phyloP scores from a whole-genome alignment of 1,140 invertebrate genomes.

The Trachymyrmex septentrionalis region DNA sequence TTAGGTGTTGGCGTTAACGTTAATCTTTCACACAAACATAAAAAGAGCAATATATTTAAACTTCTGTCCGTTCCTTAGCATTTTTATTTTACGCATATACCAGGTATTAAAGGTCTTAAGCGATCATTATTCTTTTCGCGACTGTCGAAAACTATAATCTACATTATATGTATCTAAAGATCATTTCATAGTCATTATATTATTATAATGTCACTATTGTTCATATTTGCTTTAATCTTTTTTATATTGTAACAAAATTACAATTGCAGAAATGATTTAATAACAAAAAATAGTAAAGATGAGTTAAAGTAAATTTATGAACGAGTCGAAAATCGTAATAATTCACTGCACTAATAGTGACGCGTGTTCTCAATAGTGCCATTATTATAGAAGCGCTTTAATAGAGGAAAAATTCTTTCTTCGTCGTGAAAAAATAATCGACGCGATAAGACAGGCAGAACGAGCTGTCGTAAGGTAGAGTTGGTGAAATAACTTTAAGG shows the following conservation, averaged over 20 bases:
- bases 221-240: not conserved
- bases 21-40: not conserved
- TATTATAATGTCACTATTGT: not conserved
- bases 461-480: not conserved
- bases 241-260: not conserved
- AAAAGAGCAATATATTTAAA: not conserved
- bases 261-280: not conserved
- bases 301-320: not conserved
- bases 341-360: not conserved
- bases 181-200: not conserved
- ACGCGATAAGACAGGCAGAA: constrained; percentile 15
- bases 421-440: not conserved
- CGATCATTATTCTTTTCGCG: not conserved
- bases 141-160: not conserved
- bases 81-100: not conserved
- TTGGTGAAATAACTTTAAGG: constrained; percentile 19
- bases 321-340: not conserved
- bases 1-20: not conserved
- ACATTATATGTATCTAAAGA: not conserved
- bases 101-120: too few species aligned
- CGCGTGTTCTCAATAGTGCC: not conserved
- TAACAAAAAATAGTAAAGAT: not conserved
- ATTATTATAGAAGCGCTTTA: not conserved
- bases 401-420: not conserved
- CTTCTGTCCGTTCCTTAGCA: not conserved